Evolutionary conservation across 2,888 invertebrate genomes (phyloP).

Genomic region (Spisula subtruncata): DNA sequence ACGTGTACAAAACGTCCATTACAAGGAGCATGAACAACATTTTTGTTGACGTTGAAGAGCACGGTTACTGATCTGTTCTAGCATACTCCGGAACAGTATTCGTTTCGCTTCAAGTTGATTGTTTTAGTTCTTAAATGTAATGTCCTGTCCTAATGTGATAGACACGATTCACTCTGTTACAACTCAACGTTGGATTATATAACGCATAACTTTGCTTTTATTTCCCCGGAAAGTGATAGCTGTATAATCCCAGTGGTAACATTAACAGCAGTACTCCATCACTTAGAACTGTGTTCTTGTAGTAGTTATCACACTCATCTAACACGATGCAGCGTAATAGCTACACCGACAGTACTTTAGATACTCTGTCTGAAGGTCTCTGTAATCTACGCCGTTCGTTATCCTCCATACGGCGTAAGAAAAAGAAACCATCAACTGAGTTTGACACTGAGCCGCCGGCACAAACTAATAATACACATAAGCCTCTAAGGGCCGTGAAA

Average conservation of each 20-base stretch:
- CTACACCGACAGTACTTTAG: constrained; percentile 55
- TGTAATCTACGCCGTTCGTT: constrained; percentile 59
- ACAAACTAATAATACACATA: constrained; percentile 28
- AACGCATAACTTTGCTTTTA: neutral
- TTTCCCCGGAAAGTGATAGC: neutral
- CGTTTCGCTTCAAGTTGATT: no score
- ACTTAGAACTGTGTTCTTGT: neutral
- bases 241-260: neutral
- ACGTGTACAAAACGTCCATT: no score
- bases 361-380: constrained; percentile 56
- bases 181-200: neutral
- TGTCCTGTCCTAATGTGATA: neutral
- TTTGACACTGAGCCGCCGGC: neutral
- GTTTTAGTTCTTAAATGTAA: neutral
- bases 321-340: constrained; percentile 54
- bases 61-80: no score
- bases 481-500: constrained; percentile 38
- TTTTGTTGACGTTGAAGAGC: no score
- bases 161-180: neutral
- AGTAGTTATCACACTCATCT: neutral
- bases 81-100: no score
- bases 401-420: constrained; percentile 60
- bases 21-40: no score
- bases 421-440: constrained; percentile 43
- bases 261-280: neutral